Percentiles rank a stretch among this genome's conserved stretches.
phyloP scores from a whole-genome alignment of 2,888 invertebrate species.

The Nysson spinosus region DNA sequence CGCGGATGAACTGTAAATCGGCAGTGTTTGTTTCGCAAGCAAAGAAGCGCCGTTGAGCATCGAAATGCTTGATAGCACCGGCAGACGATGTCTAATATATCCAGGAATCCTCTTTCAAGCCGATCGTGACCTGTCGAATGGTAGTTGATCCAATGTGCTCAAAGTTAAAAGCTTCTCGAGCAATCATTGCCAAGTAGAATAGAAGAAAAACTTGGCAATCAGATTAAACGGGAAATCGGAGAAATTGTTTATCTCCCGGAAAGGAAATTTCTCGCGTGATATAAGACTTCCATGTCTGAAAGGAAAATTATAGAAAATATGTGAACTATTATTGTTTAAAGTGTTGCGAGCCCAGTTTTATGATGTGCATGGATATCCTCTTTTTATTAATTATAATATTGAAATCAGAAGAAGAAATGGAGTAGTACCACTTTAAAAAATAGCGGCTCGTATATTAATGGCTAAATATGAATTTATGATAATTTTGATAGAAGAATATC shows the following conservation, averaged over 20 bases:
- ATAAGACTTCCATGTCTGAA: not conserved
- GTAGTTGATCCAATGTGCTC: slow-evolving; percentile 48
- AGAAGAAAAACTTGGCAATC: slow-evolving; percentile 4
- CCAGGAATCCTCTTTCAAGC: slow-evolving; percentile 35
- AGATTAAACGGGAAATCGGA: slow-evolving; percentile 4
- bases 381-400: no score
- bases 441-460: no score
- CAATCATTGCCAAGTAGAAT: slow-evolving; percentile 39
- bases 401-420: no score
- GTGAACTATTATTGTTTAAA: no score
- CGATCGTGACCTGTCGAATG: slow-evolving; percentile 58
- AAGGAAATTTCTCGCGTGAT: slow-evolving; percentile 18
- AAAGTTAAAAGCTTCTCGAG: slow-evolving; percentile 49
- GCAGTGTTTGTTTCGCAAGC: slow-evolving; percentile 66
- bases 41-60: slow-evolving; percentile 62
- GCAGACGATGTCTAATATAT: slow-evolving; percentile 43
- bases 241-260: slow-evolving; percentile 11
- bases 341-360: no score
- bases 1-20: slow-evolving; percentile 59
- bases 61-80: slow-evolving; percentile 55
- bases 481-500: no score
- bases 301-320: not conserved
- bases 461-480: no score
- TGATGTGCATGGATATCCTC: no score
- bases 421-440: no score